Evolutionary conservation across 2,888 invertebrate species (phyloP), one percentile per base, ranked within the genome.

Genomic region (Oegoconia quadripuncta): DNA sequence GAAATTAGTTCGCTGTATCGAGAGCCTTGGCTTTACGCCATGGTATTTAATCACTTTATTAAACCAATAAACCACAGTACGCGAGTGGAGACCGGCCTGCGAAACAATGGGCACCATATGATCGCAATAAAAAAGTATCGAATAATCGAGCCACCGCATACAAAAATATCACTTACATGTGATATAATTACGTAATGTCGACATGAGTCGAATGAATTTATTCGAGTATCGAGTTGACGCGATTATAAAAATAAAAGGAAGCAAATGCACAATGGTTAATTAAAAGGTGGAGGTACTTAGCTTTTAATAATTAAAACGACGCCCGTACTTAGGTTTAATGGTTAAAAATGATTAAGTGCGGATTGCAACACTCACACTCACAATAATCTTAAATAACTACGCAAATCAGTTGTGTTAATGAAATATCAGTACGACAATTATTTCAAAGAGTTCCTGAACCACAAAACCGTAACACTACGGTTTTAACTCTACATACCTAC

Each of bases 41-140:
- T 67, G 70, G 62, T 72, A 76, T 77, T 79, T 76, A 78, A 77
- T 78, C 77, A 77, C 77, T 76, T 74, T 76, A 74, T 69, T 75
- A 77, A 77, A 71, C 69, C 74, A 64, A 72, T 78, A 77, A 77
- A 74, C 55, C 55, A 51, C 46, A 52, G 48, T 40, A 37, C 42
- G 53, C 55, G 59, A 64, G 59, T 64, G 63, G 64, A 64, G 59
- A 61, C 63, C 61, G 61, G 58, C 50, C 50, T 50, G 52, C 52
- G 55, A 58, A 74, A 79, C 78, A 79, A 79, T 79, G 69, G 74
- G 51, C 50, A 57, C 59, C 64, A 66, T 68, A 63, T 69, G 73
- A 72, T 74, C 64, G 74, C 67, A 70, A 74, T 67, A 74, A 76
- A 74, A 76, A 74, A 63, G 64, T 69, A 71, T 71, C 68, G 66